A percentile compares a stretch with the other conserved stretches of the same genome.
Evolutionary conservation across 2,888 invertebrate genomes (phyloP).

Genomic region (Tenthredo scrophulariae): DNA sequence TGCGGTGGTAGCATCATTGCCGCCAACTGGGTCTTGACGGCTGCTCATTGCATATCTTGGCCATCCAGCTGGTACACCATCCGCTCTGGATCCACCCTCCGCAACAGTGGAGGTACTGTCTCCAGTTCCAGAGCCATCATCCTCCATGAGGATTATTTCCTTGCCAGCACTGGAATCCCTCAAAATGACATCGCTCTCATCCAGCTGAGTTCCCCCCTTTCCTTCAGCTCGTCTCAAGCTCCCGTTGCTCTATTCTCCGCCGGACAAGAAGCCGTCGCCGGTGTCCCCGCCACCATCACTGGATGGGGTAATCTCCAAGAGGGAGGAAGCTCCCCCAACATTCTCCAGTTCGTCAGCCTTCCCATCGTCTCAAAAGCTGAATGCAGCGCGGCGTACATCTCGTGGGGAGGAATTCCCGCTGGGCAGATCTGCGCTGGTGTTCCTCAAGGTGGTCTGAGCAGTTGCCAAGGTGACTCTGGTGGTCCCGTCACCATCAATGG

Average conservation of each 20-base stretch:
- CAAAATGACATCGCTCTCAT: slow-evolving; percentile 81
- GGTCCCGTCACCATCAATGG: slow-evolving; percentile 78
- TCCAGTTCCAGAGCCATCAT: slow-evolving; percentile 78
- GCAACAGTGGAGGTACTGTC: slow-evolving; percentile 78
- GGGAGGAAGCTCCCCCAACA: slow-evolving; percentile 58
- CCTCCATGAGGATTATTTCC: slow-evolving; percentile 79
- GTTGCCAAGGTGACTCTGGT: slow-evolving; percentile 79
- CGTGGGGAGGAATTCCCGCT: slow-evolving; percentile 77
- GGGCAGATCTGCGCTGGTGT: slow-evolving; percentile 83
- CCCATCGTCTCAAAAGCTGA: slow-evolving; percentile 79
- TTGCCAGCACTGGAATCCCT: slow-evolving; percentile 62
- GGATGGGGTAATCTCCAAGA: slow-evolving; percentile 66
- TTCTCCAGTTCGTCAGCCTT: slow-evolving; percentile 79
- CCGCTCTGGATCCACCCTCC: slow-evolving; percentile 80
- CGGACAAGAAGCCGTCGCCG: slow-evolving; percentile 59
- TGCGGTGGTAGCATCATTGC: slow-evolving; percentile 82
- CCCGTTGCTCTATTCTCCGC: slow-evolving; percentile 77
- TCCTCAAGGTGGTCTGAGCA: slow-evolving; percentile 78
- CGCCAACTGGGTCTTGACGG: slow-evolving; percentile 79
- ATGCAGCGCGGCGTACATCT: slow-evolving; percentile 79
- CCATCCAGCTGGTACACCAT: slow-evolving; percentile 73
- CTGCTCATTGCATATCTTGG: slow-evolving; percentile 80
- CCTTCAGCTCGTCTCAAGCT: slow-evolving; percentile 77
- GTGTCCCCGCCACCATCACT: slow-evolving; percentile 57
- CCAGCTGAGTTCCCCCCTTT: slow-evolving; percentile 76